These are phyloP conservation scores for Hymenochirus boettgeri DNA, from an alignment of 2,113 vertebrate genomes.

Conservation along the genomic window DNA sequence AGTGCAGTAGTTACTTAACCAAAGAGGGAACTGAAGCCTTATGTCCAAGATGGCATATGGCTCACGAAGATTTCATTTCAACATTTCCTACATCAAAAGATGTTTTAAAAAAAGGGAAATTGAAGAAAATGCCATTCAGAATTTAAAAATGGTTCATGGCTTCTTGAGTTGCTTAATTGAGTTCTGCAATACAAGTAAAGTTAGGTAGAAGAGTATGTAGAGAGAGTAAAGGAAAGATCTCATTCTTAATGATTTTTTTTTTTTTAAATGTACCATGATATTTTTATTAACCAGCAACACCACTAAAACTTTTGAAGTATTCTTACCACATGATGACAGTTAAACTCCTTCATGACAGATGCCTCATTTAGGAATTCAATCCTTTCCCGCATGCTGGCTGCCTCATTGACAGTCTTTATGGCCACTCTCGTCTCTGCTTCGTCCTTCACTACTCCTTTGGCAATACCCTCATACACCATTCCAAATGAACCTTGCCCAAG, in stretches of 20 bases:
- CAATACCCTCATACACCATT: slow-evolving; percentile 96
- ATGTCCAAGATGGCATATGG: too few relatives aligned
- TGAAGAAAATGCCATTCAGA: too few relatives aligned
- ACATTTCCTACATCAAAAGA: too few relatives aligned
- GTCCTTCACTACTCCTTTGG: slow-evolving; percentile 92
- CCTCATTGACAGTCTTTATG: slow-evolving; percentile 96
- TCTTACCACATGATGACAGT: slow-evolving; percentile 97
- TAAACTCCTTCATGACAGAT: slow-evolving; percentile 98
- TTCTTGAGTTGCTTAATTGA: too few relatives aligned
- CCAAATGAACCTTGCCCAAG: slow-evolving; percentile 96
- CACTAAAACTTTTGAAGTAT: not conserved
- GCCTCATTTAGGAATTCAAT: slow-evolving; percentile 98
- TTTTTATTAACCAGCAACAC: not conserved
- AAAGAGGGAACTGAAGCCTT: too few relatives aligned
- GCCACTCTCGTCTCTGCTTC: slow-evolving; percentile 91
- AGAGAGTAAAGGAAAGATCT: too few relatives aligned
- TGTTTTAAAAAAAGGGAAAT: too few relatives aligned
- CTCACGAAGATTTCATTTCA: too few relatives aligned
- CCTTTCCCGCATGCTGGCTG: slow-evolving; percentile 91
- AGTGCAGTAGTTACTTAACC: too few relatives aligned
- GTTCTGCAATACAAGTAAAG: too few relatives aligned
- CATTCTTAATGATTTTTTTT: not conserved
- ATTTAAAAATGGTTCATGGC: too few relatives aligned
- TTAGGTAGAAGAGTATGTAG: too few relatives aligned
- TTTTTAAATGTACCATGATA: not conserved